Evolutionary conservation across 2,888 invertebrate genomes (phyloP).

Genomic region (Drosophila vallismaia): DNA sequence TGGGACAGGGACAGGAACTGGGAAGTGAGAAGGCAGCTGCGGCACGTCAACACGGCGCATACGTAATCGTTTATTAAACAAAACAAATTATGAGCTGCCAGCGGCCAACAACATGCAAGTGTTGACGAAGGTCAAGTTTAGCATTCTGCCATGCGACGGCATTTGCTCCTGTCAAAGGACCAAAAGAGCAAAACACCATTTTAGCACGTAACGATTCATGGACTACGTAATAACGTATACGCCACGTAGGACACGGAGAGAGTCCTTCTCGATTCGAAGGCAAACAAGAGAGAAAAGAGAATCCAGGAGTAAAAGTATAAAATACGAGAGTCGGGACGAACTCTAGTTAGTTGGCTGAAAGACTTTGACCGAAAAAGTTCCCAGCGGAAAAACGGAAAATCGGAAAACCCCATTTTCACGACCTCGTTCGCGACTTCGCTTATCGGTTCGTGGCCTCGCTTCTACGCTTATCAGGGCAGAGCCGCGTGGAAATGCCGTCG

Average conservation of each 20-base stretch:
- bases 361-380: constrained; percentile 55
- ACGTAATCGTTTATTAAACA: constrained; percentile 47
- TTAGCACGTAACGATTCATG: constrained; percentile 40
- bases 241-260: neutral
- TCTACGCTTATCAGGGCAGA: constrained; percentile 50
- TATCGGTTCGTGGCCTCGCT: constrained; percentile 32
- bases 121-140: constrained; percentile 76
- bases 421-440: constrained; percentile 32
- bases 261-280: neutral
- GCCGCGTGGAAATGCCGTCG: constrained; percentile 69
- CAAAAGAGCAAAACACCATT: constrained; percentile 46
- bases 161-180: constrained; percentile 26
- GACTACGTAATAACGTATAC: constrained; percentile 40
- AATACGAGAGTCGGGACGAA: constrained; percentile 31
- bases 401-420: constrained; percentile 5
- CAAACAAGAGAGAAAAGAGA: neutral
- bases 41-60: constrained; percentile 34
- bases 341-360: constrained; percentile 62
- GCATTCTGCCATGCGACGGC: constrained; percentile 36
- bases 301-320: constrained; percentile 49
- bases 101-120: constrained; percentile 43
- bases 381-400: constrained; percentile 24
- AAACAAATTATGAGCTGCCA: constrained; percentile 43
- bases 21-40: constrained; percentile 20
- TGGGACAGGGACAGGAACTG: neutral